A percentile compares a stretch with the other conserved stretches of the same genome.
Evolutionary conservation across 2,113 vertebrate species (phyloP).

Genomic region (Carassius carassius): DNA sequence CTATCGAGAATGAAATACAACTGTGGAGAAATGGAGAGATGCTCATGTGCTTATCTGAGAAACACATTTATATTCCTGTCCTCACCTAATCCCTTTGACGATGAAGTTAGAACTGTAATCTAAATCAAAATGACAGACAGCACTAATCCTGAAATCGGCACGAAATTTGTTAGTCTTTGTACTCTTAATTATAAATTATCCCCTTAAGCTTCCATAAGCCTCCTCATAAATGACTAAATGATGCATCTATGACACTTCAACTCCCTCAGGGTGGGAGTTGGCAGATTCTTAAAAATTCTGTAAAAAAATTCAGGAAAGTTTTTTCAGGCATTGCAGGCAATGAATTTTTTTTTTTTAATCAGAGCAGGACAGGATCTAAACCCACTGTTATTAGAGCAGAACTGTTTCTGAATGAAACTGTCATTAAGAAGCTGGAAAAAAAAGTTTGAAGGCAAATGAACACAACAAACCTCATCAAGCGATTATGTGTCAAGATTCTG

Average conservation of each 20-base stretch:
- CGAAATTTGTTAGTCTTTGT: conserved; percentile 33
- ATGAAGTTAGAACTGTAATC: conserved; percentile 39
- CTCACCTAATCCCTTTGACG: conserved; percentile 27
- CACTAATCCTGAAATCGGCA: conserved; percentile 17
- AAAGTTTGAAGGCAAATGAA: conserved; percentile 51
- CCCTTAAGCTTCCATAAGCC: conserved; percentile 37
- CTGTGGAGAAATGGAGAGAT: neutral
- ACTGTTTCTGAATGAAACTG: conserved; percentile 44
- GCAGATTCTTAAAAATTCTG: conserved; percentile 19
- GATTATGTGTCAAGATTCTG: conserved; percentile 50
- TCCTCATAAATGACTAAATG: conserved; percentile 39
- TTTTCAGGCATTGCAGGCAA: conserved; percentile 11
- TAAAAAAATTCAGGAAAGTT: neutral
- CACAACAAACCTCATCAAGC: conserved; percentile 39
- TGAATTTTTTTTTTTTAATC: conserved; percentile 54
- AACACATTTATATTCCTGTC: conserved; percentile 36
- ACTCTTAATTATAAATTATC: conserved; percentile 53
- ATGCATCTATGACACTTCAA: conserved; percentile 31
- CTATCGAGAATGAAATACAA: neutral
- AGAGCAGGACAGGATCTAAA: conserved; percentile 51
- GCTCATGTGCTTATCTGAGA: neutral
- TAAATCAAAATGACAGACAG: conserved; percentile 33
- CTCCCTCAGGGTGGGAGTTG: neutral
- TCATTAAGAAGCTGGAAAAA: conserved; percentile 47
- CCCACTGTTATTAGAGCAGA: conserved; percentile 50